Evolutionary conservation across 2,888 invertebrate genomes (phyloP).

Genomic region (Pandemis heparana): DNA sequence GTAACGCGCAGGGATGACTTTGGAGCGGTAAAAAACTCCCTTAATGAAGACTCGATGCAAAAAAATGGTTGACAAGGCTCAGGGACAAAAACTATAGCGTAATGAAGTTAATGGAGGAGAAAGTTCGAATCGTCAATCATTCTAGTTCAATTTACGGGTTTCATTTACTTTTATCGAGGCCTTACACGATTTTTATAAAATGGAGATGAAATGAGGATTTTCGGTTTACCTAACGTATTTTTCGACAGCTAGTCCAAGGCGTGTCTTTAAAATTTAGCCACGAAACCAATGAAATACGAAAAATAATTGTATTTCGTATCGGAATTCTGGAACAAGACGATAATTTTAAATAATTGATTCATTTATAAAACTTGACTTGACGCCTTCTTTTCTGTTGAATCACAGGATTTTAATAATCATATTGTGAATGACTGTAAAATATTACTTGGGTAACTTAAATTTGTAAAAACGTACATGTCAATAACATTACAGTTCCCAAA

Average conservation of each 20-base stretch:
- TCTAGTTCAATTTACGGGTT: conserved; percentile 18
- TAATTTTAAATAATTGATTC: too few species aligned
- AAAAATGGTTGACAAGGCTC: conserved; percentile 39
- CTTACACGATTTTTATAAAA: conserved; percentile 34
- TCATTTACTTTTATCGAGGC: conserved; percentile 32
- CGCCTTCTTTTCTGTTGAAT: too few species aligned
- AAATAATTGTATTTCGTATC: neutral
- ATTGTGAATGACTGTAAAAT: too few species aligned
- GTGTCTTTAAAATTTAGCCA: neutral
- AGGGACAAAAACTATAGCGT: conserved; percentile 37
- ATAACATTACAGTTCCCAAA: neutral
- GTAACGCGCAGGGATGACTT: neutral
- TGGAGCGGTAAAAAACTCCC: neutral
- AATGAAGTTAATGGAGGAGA: conserved; percentile 32
- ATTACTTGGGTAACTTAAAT: too few species aligned
- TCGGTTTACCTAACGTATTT: neutral
- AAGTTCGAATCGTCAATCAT: conserved; percentile 22
- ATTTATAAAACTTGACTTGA: too few species aligned
- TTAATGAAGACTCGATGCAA: conserved; percentile 41
- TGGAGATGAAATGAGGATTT: neutral
- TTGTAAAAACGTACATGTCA: neutral
- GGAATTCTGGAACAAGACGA: too few species aligned
- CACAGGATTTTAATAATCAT: too few species aligned
- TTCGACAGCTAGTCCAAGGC: neutral
- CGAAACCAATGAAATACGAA: neutral